Evolutionary conservation across 2,888 invertebrate genomes (phyloP), one percentile per base, ranked within the genome.

Genomic region (Sicus ferrugineus): DNA sequence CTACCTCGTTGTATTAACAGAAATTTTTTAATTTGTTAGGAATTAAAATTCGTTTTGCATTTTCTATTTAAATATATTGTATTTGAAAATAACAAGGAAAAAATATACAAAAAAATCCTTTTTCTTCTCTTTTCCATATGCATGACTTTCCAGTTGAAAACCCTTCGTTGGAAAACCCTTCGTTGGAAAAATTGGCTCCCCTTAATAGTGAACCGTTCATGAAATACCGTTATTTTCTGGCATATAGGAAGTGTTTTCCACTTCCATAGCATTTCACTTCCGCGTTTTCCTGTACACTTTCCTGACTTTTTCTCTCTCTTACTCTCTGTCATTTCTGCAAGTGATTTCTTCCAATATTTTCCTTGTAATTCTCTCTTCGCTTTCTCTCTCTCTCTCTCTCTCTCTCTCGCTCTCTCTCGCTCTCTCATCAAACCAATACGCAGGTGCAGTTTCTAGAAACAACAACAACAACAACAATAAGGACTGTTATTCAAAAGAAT

Each of bases 391-490:
- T 46, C 46, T 62, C 7, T 30, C 52, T 38, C 21, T 31, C 23
- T 4, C 7, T 48, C 38, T 23, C 14, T 62, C 31, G 14, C 19
- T 56, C n/a, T n/a, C n/a, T n/a, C n/a, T n/a, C n/a, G n/a, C n/a
- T n/a, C 21, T 48, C 42, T 63, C 63, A 26, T 16, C 28, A 14
- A 19, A 26, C n/a, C 56, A 56, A 1, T 56, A 42, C 56, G 56
- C 66, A 56, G 56, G 56, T 66, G 42, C 66, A 56, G 38, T 23
- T 21, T 46, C 3, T 21, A 56, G 30, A 21, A 56, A 46, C 70
- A 68, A 64, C 68, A 42, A 62, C n/a, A 48, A 74, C 67, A 46
- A 58, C 67, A 34, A 64, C 19, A 31, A 52, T 34, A 38, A 7
- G 19, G 23, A 38, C 21, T 19, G n/a, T n/a, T n/a, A n/a, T 21